Base-by-base conservation (phyloP, 2,797 vertebrate genomes). In the Pseudochaenichthys georgianus region DNA sequence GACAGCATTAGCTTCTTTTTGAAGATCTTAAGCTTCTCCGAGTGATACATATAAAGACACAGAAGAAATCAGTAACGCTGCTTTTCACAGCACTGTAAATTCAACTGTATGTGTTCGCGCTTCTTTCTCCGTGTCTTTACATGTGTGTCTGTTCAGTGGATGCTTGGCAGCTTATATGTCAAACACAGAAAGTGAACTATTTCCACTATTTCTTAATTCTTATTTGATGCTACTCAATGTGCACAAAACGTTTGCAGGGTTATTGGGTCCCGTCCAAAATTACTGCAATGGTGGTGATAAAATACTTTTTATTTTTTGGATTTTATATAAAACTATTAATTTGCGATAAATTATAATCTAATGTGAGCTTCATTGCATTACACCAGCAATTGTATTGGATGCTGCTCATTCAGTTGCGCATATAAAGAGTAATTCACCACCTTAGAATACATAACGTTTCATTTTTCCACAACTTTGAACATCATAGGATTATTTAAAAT, bases 1-100 rank as follows among this genome's bases (percentile, higher is more conserved):
- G 28, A 28, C 55, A 64, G 19, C 43, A 41, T 50, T 12, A 43
- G 9, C 28, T n/a, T 10, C 19, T 28, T 57, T 75, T 47, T 52
- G 13, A 68, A 31, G 2, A 51, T 50, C 46, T 57, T 38, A 46
- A 63, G 10, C 1, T 6, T 34, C 13, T 51, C 43, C 9, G 67
- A 77, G 48, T 70, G 75, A 78, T 7, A 78, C 51, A 78, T 82
- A 76, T 76, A 13, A 70, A 71, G 31, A 55, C 57, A 71, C 41
- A 55, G 60, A 60, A 59, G 51, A 75, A 69, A 53, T 69, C 43
- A 21, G 45, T 16, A 45, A 63, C 51, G 59, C 6, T 34, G 55
- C 9, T 87, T 87, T 80, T 85, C 80, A 79, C 73, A 62, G 78
- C 75, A 81, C 83, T 85, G 78, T 83, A 64, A 79, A 77, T 72